Conservation (phyloP, 2,113 vertebrate species). For the Pycnonotus jocosus region DNA sequence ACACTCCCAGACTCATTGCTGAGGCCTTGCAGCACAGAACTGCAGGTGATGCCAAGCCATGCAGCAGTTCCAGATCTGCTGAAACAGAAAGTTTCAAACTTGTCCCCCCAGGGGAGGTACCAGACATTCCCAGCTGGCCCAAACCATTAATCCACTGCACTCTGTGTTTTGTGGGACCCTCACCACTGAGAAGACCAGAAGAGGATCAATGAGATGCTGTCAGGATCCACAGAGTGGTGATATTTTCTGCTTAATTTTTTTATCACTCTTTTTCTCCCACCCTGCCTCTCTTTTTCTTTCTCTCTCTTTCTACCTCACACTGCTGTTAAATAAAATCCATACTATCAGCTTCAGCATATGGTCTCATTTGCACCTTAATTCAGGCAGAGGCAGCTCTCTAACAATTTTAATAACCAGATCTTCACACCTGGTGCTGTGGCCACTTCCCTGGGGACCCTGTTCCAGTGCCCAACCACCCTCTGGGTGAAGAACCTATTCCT, state of each 20-base stretch:
- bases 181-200: background rate
- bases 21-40: background rate
- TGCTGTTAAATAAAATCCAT: background rate
- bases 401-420: background rate
- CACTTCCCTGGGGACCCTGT: background rate
- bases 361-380: fast-evolving
- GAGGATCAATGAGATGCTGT: background rate
- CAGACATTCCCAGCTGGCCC: background rate
- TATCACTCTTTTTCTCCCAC: background rate
- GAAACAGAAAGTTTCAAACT: too few species aligned
- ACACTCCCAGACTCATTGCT: background rate
- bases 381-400: background rate
- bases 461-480: too few species aligned
- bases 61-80: background rate
- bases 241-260: background rate
- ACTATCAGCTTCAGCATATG: background rate
- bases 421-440: background rate
- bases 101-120: background rate
- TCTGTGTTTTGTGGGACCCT: background rate
- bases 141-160: background rate
- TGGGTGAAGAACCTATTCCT: background rate
- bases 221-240: background rate
- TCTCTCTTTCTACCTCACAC: background rate
- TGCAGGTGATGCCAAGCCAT: fast-evolving
- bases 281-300: background rate